phyloP scores from a whole-genome alignment of 2,888 invertebrate genomes.

The Tetrapedia diversipes region DNA sequence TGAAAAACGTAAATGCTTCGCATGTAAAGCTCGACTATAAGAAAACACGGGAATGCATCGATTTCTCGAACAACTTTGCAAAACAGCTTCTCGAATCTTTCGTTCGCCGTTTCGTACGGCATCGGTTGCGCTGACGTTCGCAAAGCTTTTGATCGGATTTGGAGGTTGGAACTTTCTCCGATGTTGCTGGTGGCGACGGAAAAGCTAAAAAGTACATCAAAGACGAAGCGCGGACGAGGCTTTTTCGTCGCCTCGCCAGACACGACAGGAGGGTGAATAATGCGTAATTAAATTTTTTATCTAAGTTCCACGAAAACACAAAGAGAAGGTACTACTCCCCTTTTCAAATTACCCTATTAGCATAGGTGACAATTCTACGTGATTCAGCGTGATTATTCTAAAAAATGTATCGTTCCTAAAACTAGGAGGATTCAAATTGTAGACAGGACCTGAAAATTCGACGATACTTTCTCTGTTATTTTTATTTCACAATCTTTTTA shows the following conservation, averaged over 20 bases:
- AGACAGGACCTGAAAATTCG: too few relatives aligned
- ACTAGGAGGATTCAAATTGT: neutral
- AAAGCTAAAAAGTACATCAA: slow-evolving; percentile 30
- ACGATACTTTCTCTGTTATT: too few relatives aligned
- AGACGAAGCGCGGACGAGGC: slow-evolving; percentile 15
- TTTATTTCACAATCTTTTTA: too few relatives aligned
- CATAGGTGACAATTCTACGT: slow-evolving; percentile 31
- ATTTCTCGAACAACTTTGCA: slow-evolving; percentile 31
- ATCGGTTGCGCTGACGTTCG: slow-evolving; percentile 32
- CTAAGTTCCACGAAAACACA: neutral
- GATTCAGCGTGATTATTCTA: slow-evolving; percentile 21
- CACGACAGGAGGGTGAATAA: slow-evolving; percentile 29
- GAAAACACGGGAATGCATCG: slow-evolving; percentile 9
- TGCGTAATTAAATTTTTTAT: slow-evolving; percentile 61
- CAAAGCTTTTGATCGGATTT: slow-evolving; percentile 62
- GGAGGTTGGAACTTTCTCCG: slow-evolving; percentile 44
- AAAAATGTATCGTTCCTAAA: neutral
- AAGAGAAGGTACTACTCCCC: slow-evolving; percentile 18
- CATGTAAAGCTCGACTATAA: too few relatives aligned
- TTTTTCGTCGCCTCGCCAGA: slow-evolving; percentile 13
- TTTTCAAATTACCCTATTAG: slow-evolving; percentile 25
- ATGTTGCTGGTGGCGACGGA: neutral
- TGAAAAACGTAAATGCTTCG: too few relatives aligned
- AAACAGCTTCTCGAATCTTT: slow-evolving; percentile 17
- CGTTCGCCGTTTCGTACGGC: slow-evolving; percentile 18